A percentile compares a stretch with the other conserved stretches of the same genome.
Evolutionary conservation across 53 echinoderm and acorn worm genomes (phyloP).

Genomic region (Crossaster papposus): DNA sequence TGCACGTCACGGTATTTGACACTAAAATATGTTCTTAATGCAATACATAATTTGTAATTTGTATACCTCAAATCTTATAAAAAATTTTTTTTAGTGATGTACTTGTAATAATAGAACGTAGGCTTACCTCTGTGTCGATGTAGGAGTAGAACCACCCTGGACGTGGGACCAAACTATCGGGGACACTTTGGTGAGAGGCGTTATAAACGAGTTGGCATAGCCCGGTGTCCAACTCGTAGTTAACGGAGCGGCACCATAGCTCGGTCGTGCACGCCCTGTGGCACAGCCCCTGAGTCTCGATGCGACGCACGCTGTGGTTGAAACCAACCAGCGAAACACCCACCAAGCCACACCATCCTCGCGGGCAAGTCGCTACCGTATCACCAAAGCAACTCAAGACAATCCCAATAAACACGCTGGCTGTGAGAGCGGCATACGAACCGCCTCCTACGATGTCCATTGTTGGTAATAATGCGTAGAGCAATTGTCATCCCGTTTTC

Average conservation of each 20-base stretch:
- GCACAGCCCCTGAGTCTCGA: background rate
- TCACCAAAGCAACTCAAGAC: background rate
- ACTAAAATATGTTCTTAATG: too few relatives aligned
- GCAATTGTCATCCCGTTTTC: background rate
- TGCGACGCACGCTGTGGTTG: background rate
- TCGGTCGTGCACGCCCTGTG: background rate
- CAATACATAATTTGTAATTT: too few relatives aligned
- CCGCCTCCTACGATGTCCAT: background rate
- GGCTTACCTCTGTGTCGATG: background rate
- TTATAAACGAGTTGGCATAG: background rate
- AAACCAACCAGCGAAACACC: background rate
- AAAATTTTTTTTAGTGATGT: too few relatives aligned
- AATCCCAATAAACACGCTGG: background rate
- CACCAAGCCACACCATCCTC: background rate
- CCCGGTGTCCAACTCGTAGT: background rate
- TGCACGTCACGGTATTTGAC: too few relatives aligned
- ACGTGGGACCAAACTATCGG: background rate
- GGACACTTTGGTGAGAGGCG: background rate
- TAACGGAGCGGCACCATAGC: background rate
- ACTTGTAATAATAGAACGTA: background rate
- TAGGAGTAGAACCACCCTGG: background rate
- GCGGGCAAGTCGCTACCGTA: background rate
- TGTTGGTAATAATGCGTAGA: background rate
- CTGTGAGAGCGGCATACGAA: background rate
- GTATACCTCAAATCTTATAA: too few relatives aligned